Evolutionary conservation across 2,797 vertebrate species (phyloP).

Genomic region (Gymnopithys bicolor): DNA sequence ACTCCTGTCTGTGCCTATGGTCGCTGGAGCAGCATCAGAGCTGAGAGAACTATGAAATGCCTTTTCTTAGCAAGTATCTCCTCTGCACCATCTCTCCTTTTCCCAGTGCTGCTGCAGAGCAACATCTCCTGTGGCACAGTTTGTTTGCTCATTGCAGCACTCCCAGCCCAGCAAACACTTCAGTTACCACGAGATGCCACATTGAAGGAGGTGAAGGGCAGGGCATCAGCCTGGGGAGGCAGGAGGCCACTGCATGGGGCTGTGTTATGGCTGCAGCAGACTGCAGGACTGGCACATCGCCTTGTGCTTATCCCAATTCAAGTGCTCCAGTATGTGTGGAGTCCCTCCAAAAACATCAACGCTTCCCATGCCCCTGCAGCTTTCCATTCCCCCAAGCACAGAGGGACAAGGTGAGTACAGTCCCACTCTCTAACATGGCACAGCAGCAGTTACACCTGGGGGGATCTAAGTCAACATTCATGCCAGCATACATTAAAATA

Average conservation of each 20-base stretch:
- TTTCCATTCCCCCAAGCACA: background rate
- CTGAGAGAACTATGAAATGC: background rate
- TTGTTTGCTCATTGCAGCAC: background rate
- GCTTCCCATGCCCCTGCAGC: background rate
- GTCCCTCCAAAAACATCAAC: background rate
- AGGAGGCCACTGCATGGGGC: background rate
- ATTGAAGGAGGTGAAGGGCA: rapidly evolving
- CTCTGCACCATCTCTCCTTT: background rate
- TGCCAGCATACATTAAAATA: background rate
- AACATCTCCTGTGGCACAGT: background rate
- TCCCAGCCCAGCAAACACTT: background rate
- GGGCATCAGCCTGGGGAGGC: background rate
- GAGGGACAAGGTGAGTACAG: rapidly evolving
- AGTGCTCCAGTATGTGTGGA: background rate
- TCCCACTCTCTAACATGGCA: rapidly evolving
- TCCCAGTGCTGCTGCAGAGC: background rate
- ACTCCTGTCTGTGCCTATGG: background rate
- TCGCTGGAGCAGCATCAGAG: background rate
- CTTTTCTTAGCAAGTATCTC: background rate
- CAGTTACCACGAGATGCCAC: background rate
- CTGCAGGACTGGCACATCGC: background rate
- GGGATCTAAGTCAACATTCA: background rate
- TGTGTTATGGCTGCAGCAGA: too few species aligned
- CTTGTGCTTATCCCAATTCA: background rate
- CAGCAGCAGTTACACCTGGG: background rate